phyloP scores from a whole-genome alignment of 2,888 invertebrate genomes.

The Lobophora halterata region DNA sequence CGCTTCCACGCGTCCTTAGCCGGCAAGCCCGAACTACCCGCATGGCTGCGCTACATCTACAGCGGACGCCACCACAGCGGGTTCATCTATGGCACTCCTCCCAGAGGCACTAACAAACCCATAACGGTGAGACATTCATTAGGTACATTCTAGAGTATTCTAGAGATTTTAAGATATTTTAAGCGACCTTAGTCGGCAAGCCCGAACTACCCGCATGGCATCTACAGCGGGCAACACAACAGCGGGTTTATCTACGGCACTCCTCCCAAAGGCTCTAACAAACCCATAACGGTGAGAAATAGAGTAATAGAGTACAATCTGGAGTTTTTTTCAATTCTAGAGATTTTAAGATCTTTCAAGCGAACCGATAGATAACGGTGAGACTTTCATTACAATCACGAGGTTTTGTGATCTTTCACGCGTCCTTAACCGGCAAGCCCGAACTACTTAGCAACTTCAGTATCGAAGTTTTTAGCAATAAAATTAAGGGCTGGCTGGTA shows the following conservation, averaged over 20 bases:
- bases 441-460: no score
- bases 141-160: no score
- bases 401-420: no score
- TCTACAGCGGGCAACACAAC: slow-evolving; percentile 87
- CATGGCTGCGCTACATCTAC: slow-evolving; percentile 92
- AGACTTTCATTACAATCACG: no score
- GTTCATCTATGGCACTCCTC: slow-evolving; percentile 92
- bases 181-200: slow-evolving; percentile 86
- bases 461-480: no score
- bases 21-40: slow-evolving; percentile 90
- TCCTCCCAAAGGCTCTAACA: slow-evolving; percentile 82
- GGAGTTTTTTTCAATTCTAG: no score
- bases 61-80: slow-evolving; percentile 89
- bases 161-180: no score
- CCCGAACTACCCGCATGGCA: slow-evolving; percentile 94
- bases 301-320: no score
- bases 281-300: slow-evolving; percentile 62
- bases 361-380: no score
- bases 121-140: slow-evolving; percentile 66
- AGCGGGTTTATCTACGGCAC: slow-evolving; percentile 93
- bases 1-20: slow-evolving; percentile 87
- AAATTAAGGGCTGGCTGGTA: no score
- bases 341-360: no score
- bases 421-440: slow-evolving; percentile 87
- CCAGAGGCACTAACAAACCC: slow-evolving; percentile 70